Evolutionary conservation across 2,888 invertebrate species (phyloP), one percentile per base, ranked within the genome.

Genomic region (Amitus sp.): DNA sequence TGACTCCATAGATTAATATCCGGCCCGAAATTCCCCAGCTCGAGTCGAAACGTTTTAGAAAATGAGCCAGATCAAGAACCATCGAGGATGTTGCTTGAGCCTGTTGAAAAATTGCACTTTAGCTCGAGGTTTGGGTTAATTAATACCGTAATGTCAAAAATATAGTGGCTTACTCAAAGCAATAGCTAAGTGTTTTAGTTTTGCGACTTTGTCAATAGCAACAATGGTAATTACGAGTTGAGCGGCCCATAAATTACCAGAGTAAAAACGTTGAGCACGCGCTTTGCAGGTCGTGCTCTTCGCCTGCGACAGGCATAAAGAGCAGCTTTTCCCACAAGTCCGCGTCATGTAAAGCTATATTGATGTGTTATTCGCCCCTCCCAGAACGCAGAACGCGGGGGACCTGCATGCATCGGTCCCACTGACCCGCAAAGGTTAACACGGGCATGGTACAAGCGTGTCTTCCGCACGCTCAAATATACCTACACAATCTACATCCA

Each of bases 191-290:
- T n/a, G n/a, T n/a, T n/a, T n/a, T n/a, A n/a, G n/a, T n/a, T n/a
- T n/a, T n/a, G n/a, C n/a, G n/a, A n/a, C n/a, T n/a, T n/a, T n/a
- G n/a, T n/a, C n/a, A n/a, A n/a, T n/a, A n/a, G n/a, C 68, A 71
- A 77, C 77, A 76, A 78, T 77, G 71, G 73, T 77, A 76, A 78
- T 76, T 77, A 75, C 73, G 75, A 75, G 72, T 52, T 64, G 47
- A 63, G 47, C 52, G 58, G 70, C 57, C 73, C 73, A 68, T 76
- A 78, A 77, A 75, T 75, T 74, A n/a, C 70, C 23, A 13, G 7
- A 7, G 6, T 20, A 23, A 23, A 18, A 27, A 33, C 43, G 15
- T 18, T 42, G 18, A 42, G 28, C 28, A 33, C 20, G 37, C 65
- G 64, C 54, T 64, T 66, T 61, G 62, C 62, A 40, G 53, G 43